phyloP scores from a whole-genome alignment of 2,113 vertebrate genomes.

The Malurus cyaneus region DNA sequence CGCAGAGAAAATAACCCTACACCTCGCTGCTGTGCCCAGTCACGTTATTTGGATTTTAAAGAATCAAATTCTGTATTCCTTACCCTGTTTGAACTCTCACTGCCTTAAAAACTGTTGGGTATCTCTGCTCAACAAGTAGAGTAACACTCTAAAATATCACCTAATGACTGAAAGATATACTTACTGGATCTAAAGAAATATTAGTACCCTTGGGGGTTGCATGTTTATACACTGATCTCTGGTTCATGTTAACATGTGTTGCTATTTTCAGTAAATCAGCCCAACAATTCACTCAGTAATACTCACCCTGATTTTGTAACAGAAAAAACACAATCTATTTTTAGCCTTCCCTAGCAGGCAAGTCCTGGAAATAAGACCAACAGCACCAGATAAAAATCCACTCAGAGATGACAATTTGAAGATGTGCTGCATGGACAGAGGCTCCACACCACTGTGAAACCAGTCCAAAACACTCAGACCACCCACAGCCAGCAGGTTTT shows the following conservation, averaged over 20 bases:
- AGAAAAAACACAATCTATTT: not conserved
- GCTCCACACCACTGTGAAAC: not conserved
- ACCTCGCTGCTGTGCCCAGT: not conserved
- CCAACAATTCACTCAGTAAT: not conserved
- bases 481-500: not conserved
- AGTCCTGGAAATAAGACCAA: not conserved
- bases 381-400: not conserved
- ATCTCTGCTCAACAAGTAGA: not conserved
- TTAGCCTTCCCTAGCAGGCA: not conserved
- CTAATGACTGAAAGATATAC: not conserved
- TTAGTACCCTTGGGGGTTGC: not conserved
- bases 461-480: not conserved
- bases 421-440: not conserved
- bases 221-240: not conserved
- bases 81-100: not conserved
- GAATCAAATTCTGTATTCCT: not conserved
- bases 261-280: not conserved
- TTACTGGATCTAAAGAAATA: not conserved
- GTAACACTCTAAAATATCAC: not conserved
- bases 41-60: not conserved
- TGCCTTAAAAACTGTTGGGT: not conserved
- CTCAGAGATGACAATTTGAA: not conserved
- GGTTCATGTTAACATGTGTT: not conserved
- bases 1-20: rapidly evolving
- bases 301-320: not conserved